These are phyloP conservation scores for Thereva unica DNA, from an alignment of 2,888 invertebrate species.

Conservation along the genomic window DNA sequence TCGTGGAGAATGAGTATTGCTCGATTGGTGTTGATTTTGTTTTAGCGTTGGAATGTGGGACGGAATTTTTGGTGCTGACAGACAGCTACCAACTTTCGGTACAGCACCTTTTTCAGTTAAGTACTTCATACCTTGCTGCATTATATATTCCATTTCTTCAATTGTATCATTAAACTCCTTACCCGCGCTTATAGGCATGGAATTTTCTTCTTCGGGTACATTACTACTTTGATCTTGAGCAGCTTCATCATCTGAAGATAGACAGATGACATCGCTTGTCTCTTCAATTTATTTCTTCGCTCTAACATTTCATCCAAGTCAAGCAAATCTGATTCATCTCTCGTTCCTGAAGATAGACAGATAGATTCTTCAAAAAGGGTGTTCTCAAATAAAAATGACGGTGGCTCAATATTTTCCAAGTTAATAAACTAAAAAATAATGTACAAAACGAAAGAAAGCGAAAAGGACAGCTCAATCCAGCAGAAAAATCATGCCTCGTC, in stretches of 20 bases:
- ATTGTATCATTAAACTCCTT: constrained; percentile 57
- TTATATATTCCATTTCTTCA: constrained; percentile 58
- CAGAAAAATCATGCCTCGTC: no score
- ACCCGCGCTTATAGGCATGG: not conserved
- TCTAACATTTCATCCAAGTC: constrained; percentile 43
- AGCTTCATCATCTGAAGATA: constrained; percentile 37
- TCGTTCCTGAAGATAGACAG: not conserved
- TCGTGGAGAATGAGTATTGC: not conserved
- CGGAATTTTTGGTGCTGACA: not conserved
- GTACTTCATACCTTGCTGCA: constrained; percentile 54
- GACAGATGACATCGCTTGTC: no score
- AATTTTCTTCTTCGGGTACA: constrained; percentile 23
- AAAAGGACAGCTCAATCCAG: no score
- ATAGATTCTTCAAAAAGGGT: constrained; percentile 50
- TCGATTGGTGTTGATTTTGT: constrained; percentile 21
- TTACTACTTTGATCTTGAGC: constrained; percentile 45
- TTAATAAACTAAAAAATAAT: no score
- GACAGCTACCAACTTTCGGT: constrained; percentile 14
- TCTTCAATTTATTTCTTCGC: no score
- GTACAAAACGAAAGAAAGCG: no score
- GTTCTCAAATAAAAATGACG: constrained; percentile 55
- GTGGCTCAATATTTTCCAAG: constrained; percentile 54
- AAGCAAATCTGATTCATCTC: constrained; percentile 18
- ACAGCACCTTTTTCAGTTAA: constrained; percentile 42
- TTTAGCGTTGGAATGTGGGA: constrained; percentile 19